These are phyloP conservation scores for Amphiduros pacificus DNA, from an alignment of 2,888 invertebrate species.

Conservation along the genomic window DNA sequence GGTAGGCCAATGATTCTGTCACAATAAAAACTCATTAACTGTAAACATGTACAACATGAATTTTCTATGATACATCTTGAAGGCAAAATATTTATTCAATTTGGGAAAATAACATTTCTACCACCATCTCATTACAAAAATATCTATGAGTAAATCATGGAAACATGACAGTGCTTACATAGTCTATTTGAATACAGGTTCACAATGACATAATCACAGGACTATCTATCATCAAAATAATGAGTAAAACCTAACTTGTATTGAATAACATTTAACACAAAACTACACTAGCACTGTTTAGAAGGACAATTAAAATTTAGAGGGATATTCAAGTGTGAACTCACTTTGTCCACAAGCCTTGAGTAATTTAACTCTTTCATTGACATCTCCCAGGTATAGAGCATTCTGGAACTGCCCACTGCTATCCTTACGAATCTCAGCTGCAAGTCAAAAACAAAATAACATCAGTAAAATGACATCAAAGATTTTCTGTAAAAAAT, in stretches of 20 bases:
- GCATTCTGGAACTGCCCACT: constrained; percentile 97
- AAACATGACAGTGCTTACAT: too few species aligned
- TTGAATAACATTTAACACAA: too few species aligned
- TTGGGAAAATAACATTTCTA: not conserved
- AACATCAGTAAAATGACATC: not conserved
- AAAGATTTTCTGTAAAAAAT: not conserved
- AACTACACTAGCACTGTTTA: too few species aligned
- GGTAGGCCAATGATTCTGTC: constrained; percentile 73
- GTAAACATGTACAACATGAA: not conserved
- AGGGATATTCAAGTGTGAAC: too few species aligned
- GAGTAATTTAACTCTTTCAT: constrained; percentile 76
- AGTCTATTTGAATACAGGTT: not conserved
- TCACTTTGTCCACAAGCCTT: constrained; percentile 58
- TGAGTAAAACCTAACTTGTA: too few species aligned
- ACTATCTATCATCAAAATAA: too few species aligned
- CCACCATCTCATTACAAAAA: not conserved
- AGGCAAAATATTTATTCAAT: not conserved
- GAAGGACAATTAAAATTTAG: too few species aligned
- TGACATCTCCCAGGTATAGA: constrained; percentile 85
- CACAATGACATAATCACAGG: not conserved
- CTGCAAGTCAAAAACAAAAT: constrained; percentile 58
- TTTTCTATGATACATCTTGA: not conserved
- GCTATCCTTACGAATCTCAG: constrained; percentile 94
- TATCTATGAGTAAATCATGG: not conserved
- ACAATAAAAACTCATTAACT: not conserved